Base-by-base conservation (phyloP, 2,113 vertebrate species). In the Phyllostomus hastatus region DNA sequence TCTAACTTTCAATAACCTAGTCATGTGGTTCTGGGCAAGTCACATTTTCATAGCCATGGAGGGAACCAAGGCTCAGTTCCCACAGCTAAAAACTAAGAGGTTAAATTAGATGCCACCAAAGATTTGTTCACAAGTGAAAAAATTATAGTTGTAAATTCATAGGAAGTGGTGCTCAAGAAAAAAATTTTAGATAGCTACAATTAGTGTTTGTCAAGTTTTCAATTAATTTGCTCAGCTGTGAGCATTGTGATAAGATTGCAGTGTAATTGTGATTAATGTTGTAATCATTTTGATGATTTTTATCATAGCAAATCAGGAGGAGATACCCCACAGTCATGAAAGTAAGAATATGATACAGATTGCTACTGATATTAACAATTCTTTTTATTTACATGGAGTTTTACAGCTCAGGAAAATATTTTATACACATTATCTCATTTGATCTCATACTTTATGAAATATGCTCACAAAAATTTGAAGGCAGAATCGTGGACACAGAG, bases 211-310 rank as follows among this genome's bases (percentile, higher is more conserved):
- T 46, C 72, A 85, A 48, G 35, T 93, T 97, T 97, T 95, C 95
- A 97, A 98, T 97, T 97, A 97, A 96, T 76, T 92, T 92, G 66
- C 90, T 97, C 88, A 97, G 90, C 94, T 94, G 41, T 96, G 78
- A 94, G 81, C 87, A 94, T 43, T 93, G 48, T 95, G 90, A 75
- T 95, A 96, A 95, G 78, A 95, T 52, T 95, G 28, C n/a, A 94
- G 12, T 90, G 31, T 95, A 96, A 97, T 97, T 97, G 41, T 97
- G 90, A 97, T 97, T 97, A 97, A 92, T 95, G 90, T 92, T 95
- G 52, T 92, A 92, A 95, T 95, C 17, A 0, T 92, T 96, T 92
- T 95, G 72, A 96, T 97, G 89, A 92, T 92, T 97, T 96, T 93
- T 97, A 95, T 97, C 94, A 85, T 90, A 97, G 95, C 66, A 97